Evolutionary conservation across 2,888 invertebrate species (phyloP).

Genomic region (Cephus nigrinus): DNA sequence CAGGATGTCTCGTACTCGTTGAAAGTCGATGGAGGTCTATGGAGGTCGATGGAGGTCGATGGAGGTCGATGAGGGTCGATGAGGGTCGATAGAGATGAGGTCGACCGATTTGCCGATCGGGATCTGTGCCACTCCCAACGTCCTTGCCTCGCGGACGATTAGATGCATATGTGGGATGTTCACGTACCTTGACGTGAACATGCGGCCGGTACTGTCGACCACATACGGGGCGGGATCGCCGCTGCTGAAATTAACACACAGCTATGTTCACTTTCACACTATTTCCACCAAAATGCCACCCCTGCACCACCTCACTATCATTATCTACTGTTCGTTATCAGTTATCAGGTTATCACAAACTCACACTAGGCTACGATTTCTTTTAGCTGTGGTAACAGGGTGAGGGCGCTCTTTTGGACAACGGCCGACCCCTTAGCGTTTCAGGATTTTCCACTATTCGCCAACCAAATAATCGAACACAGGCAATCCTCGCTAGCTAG

Average conservation of each 20-base stretch:
- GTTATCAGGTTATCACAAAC: conserved; percentile 18
- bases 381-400: conserved; percentile 39
- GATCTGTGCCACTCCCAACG: conserved; percentile 20
- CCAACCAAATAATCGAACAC: too few species aligned
- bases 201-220: conserved; percentile 68
- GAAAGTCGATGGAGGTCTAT: too few species aligned
- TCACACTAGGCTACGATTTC: background rate
- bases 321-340: conserved; percentile 18
- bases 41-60: too few species aligned
- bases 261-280: conserved; percentile 51
- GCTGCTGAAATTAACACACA: conserved; percentile 57
- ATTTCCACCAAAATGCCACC: conserved; percentile 39
- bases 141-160: conserved; percentile 18
- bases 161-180: conserved; percentile 45
- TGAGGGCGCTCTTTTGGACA: conserved; percentile 37
- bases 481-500: too few species aligned
- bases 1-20: too few species aligned
- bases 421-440: conserved; percentile 25
- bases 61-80: conserved; percentile 10
- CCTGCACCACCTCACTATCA: conserved; percentile 38
- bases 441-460: too few species aligned
- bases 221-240: conserved; percentile 67
- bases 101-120: background rate
- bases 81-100: conserved; percentile 7
- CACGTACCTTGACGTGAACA: conserved; percentile 71